phyloP scores from a whole-genome alignment of 64 coral and sea anemone genomes.

The Pachyseris speciosa region DNA sequence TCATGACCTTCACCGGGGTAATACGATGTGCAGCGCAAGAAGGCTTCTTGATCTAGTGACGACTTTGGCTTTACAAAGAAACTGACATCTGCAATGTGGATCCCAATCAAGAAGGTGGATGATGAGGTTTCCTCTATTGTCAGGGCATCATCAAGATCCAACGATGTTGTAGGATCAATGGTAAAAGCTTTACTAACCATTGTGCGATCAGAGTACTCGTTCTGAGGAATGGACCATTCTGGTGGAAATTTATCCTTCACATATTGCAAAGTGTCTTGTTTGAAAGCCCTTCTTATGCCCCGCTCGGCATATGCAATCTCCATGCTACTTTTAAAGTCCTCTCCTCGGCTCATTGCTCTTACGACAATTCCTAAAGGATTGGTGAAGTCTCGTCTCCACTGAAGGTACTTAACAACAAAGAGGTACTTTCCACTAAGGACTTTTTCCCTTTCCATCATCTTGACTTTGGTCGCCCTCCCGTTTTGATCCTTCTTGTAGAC shows the following conservation, averaged over 20 bases:
- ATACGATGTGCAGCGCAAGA: conserved; percentile 70
- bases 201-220: conserved; percentile 31
- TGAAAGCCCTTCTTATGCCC: conserved; percentile 48
- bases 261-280: conserved; percentile 16
- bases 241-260: conserved; percentile 4
- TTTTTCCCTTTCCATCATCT: conserved; percentile 50
- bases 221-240: conserved; percentile 54
- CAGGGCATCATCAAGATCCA: conserved; percentile 90
- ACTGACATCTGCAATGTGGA: conserved; percentile 92
- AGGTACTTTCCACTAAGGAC: conserved; percentile 69
- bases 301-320: conserved; percentile 71
- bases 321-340: conserved; percentile 52
- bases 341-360: conserved; percentile 34
- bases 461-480: background rate
- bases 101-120: conserved; percentile 51
- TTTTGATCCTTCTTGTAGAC: conserved; percentile 51
- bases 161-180: conserved; percentile 74
- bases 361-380: conserved; percentile 67
- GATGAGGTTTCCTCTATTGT: conserved; percentile 27
- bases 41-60: conserved; percentile 76
- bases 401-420: conserved; percentile 76
- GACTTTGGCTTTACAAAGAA: conserved; percentile 73
- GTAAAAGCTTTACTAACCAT: conserved; percentile 65
- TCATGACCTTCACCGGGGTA: conserved; percentile 61
- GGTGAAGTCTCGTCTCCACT: conserved; percentile 65